Evolutionary conservation across 2,888 invertebrate species (phyloP).

Genomic region (Lathronympha strigana): DNA sequence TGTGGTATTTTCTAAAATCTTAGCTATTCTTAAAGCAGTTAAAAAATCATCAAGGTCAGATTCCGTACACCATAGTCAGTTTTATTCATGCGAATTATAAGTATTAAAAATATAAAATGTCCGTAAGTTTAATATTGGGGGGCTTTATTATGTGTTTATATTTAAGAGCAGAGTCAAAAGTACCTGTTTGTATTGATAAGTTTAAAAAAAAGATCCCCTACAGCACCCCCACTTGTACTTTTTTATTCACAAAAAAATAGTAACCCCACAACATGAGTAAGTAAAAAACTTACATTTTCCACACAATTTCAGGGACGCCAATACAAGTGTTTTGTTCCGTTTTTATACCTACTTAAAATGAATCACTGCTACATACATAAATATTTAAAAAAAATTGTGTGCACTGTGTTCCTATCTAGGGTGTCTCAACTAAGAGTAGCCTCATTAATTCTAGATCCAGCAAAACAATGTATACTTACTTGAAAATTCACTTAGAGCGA

Average conservation of each 20-base stretch:
- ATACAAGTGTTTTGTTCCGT: no score
- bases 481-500: no score
- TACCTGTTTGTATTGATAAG: conserved; percentile 63
- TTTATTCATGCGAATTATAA: conserved; percentile 15
- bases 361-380: no score
- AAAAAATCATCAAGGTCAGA: not conserved
- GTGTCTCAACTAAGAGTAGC: no score
- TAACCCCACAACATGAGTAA: no score
- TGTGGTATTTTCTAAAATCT: conserved; percentile 28
- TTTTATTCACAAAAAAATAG: not conserved
- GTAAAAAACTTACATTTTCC: no score
- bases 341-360: no score
- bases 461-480: no score
- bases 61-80: not conserved
- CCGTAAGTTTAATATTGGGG: conserved; percentile 19
- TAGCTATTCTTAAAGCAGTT: not conserved
- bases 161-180: conserved; percentile 56
- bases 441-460: no score
- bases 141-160: conserved; percentile 27
- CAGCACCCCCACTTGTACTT: conserved; percentile 2
- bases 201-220: conserved; percentile 54
- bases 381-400: no score
- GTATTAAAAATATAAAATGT: conserved; percentile 17
- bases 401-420: no score
- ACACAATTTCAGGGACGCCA: no score